Base-by-base conservation (phyloP, 2,113 vertebrate species). In the Isichthys henryi region DNA sequence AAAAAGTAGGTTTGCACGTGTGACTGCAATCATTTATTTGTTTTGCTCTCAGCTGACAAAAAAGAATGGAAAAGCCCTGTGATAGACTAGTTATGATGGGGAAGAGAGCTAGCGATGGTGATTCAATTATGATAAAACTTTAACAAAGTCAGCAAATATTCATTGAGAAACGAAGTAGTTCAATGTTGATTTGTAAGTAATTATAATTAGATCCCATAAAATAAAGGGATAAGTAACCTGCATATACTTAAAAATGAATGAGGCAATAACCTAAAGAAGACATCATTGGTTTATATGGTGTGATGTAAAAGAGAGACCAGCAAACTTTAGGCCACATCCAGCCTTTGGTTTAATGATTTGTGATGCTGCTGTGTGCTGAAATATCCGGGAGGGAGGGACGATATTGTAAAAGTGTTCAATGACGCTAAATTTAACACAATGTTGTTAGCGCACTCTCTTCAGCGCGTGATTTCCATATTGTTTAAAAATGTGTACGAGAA, bases 281-380 rank as follows among this genome's bases (percentile, higher is more conserved):
- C 91, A 90, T 93, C 89, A 95, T 95, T 96, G 95, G 95, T 92
- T 90, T 87, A 91, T 80, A 88, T 91, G 87, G 52, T 89, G 92
- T 94, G 94, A 95, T 91, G 95, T 95, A 92, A 95, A 93, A 91
- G 90, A 91, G 91, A 94, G 94, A 94, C 94, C 93, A 92, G 92
- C 88, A 92, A 92, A 93, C 91, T 94, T 91, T 90, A 90, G 92
- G 92, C 93, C 93, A 94, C 91, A 93, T 92, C 91, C 93, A 91
- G 89, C 19, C 66, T 62, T 89, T 90, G 88, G 86, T 93, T 70
- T 88, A 46, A 46, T 74, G 90, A 92, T 94, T 95, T 86, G 89
- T 49, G 88, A 23, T 52, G 35, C 3, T 23, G 8, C n/a, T 39
- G 35, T 50, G 10, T 9, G 49, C 9, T 31, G 87, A 91, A 91